A percentile compares a stretch with the other conserved stretches of the same genome.
Conservation (phyloP, 92 coral and sea anemone species). For the Meandrina meandrites region DNA sequence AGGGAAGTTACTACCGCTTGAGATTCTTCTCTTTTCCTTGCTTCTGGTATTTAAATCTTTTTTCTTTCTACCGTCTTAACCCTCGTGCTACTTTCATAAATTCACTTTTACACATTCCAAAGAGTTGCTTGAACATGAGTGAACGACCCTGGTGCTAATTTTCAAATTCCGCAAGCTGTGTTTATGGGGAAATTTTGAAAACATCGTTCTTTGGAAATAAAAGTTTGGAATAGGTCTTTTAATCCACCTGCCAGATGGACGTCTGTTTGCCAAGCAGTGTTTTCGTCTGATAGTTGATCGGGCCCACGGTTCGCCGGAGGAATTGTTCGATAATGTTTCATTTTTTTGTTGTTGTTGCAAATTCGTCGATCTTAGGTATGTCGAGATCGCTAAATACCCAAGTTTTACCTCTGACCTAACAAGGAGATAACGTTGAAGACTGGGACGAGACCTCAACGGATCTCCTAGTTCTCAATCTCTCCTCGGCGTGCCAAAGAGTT, state of each 20-base stretch:
- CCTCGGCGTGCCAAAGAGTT: not conserved
- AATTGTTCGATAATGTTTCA: too few species aligned
- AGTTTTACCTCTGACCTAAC: not conserved
- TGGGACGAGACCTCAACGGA: too few species aligned
- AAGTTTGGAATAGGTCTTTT: not conserved
- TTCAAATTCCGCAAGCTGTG: not conserved
- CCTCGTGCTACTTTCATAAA: not conserved
- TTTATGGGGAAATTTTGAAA: not conserved
- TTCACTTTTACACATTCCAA: not conserved
- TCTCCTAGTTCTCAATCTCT: not conserved
- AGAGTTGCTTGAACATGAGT: not conserved
- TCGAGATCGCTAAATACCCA: too few species aligned
- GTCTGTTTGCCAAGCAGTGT: too few species aligned
- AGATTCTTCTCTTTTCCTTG: constrained; percentile 7
- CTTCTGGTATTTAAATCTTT: constrained; percentile 20
- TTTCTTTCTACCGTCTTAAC: not conserved
- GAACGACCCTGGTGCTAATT: not conserved
- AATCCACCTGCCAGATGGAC: too few species aligned
- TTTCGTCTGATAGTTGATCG: not conserved
- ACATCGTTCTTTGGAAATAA: not conserved
- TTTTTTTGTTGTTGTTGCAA: not conserved
- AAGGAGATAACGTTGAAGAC: not conserved
- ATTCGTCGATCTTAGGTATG: not conserved
- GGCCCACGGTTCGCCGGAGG: not conserved
- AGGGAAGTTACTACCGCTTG: not conserved